Evolutionary conservation across 2,113 vertebrate genomes (phyloP).

Genomic region (Dendropsophus ebraccatus): DNA sequence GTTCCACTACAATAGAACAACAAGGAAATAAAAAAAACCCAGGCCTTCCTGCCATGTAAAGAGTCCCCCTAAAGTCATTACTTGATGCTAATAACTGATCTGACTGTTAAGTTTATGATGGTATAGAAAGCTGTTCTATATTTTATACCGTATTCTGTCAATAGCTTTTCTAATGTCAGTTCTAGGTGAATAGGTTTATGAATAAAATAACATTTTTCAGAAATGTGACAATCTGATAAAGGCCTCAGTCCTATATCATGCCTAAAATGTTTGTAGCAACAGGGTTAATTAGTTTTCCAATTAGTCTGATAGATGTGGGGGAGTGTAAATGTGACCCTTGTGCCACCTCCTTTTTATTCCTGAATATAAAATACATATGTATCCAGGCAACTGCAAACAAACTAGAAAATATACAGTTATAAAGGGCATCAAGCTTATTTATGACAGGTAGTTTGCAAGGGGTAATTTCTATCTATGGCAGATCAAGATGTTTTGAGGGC

Average conservation of each 20-base stretch:
- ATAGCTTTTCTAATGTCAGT: neutral
- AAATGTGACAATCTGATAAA: neutral
- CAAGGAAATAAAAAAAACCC: too few species aligned
- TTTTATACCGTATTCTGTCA: neutral
- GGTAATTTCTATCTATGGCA: too few species aligned
- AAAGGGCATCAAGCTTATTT: neutral
- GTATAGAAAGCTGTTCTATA: neutral
- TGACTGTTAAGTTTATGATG: neutral
- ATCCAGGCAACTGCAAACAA: neutral
- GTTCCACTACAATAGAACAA: too few species aligned
- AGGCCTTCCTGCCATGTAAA: neutral
- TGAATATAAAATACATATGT: neutral
- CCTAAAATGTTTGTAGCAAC: neutral
- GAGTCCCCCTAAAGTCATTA: neutral
- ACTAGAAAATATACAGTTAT: neutral
- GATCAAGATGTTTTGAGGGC: neutral
- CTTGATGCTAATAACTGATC: neutral
- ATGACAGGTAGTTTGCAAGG: neutral
- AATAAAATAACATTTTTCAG: neutral
- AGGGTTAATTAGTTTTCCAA: constrained; percentile 9
- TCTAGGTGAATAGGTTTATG: neutral
- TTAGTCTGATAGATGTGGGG: neutral
- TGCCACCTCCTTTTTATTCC: neutral
- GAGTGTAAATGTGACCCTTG: neutral
- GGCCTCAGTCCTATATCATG: neutral